Evolutionary conservation across 2,113 vertebrate genomes (phyloP).

Genomic region (Dasyurus viverrinus): DNA sequence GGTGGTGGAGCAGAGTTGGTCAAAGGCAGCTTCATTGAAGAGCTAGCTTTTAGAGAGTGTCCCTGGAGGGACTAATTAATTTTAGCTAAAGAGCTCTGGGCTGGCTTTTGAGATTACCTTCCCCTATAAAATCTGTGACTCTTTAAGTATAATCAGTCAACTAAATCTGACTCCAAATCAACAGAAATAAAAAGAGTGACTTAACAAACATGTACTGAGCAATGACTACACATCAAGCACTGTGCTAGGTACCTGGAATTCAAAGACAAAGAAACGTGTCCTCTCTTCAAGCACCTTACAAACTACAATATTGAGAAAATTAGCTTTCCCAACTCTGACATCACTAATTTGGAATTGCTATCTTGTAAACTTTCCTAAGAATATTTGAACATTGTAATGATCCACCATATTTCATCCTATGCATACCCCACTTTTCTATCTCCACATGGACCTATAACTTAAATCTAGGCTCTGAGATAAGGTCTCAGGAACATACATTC

Average conservation of each 20-base stretch:
- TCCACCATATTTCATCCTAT: not conserved
- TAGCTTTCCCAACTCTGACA: not conserved
- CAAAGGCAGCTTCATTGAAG: not conserved
- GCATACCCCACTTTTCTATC: not conserved
- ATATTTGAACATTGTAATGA: not conserved
- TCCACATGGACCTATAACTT: not conserved
- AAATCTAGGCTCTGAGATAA: not conserved
- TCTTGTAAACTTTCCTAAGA: not conserved
- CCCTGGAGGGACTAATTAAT: not conserved
- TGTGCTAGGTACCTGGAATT: not conserved
- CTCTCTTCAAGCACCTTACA: not conserved
- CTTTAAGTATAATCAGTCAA: not conserved
- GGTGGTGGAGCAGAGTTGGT: not conserved
- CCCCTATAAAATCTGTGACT: not conserved
- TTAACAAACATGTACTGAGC: not conserved
- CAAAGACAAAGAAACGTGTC: not conserved
- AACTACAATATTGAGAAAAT: not conserved
- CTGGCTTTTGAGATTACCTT: not conserved
- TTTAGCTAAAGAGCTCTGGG: not conserved
- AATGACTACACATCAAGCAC: not conserved
- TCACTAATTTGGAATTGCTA: not conserved
- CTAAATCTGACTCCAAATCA: not conserved
- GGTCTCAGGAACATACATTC: not conserved
- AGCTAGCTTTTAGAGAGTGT: not conserved
- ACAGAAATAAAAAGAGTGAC: not conserved